Evolutionary conservation across 2,888 invertebrate genomes (phyloP).

Genomic region (Blastobasis lacticolella): DNA sequence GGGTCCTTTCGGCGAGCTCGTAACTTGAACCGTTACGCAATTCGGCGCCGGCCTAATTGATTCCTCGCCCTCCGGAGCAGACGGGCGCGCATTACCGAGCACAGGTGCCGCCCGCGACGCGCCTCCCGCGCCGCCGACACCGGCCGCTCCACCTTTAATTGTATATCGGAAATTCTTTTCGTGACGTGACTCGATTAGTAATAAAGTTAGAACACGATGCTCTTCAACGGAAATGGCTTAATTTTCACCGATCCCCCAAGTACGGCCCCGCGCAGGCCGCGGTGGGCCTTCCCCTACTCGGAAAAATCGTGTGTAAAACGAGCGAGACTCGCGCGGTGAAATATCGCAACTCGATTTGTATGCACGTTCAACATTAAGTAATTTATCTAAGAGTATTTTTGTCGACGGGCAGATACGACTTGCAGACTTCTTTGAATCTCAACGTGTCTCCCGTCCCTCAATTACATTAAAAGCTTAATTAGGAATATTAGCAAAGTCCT

Average conservation of each 20-base stretch:
- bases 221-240: conserved; percentile 54
- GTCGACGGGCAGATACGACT: conserved; percentile 47
- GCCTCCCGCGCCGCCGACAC: conserved; percentile 53
- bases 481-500: conserved; percentile 65
- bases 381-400: conserved; percentile 68
- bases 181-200: conserved; percentile 58
- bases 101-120: conserved; percentile 64
- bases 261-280: conserved; percentile 35
- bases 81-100: conserved; percentile 70
- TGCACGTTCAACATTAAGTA: conserved; percentile 60
- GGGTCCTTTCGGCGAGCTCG: conserved; percentile 61
- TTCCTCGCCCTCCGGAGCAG: conserved; percentile 61
- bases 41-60: conserved; percentile 71
- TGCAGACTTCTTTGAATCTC: conserved; percentile 42
- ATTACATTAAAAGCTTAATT: conserved; percentile 73
- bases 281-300: conserved; percentile 16
- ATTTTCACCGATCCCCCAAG: conserved; percentile 45
- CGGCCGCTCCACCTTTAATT: conserved; percentile 58
- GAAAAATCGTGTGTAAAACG: conserved; percentile 57
- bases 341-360: conserved; percentile 67
- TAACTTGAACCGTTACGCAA: conserved; percentile 69
- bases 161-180: conserved; percentile 62
- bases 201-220: conserved; percentile 51
- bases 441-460: conserved; percentile 64
- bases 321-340: conserved; percentile 52